These are phyloP conservation scores for Anoplius nigerrimus DNA, from an alignment of 2,888 invertebrate species.

Conservation along the genomic window DNA sequence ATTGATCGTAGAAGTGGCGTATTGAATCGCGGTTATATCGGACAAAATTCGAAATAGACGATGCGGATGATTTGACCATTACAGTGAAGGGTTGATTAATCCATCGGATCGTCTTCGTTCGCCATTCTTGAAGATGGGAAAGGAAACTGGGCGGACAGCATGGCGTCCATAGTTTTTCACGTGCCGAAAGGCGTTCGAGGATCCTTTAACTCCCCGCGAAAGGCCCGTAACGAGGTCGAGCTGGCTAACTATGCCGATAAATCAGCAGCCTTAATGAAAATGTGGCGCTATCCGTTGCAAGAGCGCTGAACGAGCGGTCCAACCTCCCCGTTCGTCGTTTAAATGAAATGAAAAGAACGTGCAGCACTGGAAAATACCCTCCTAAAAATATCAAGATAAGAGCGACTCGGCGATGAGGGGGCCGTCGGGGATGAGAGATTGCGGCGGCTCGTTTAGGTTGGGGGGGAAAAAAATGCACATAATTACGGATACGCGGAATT, in stretches of 20 bases:
- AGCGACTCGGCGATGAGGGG: conserved; percentile 50
- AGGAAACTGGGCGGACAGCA: too few species aligned
- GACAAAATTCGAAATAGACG: not conserved
- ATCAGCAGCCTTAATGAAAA: conserved; percentile 68
- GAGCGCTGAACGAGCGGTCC: conserved; percentile 53
- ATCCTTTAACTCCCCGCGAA: conserved; percentile 33
- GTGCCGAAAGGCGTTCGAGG: conserved; percentile 45
- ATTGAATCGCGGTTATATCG: too few species aligned
- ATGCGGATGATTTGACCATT: not conserved
- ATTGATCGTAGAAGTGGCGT: too few species aligned
- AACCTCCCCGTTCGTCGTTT: conserved; percentile 54
- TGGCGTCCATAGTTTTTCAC: conserved; percentile 25
- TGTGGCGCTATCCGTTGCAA: conserved; percentile 62
- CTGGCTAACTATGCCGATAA: conserved; percentile 65
- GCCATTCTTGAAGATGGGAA: not conserved
- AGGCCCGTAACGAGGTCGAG: conserved; percentile 58
- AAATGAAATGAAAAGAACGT: conserved; percentile 62
- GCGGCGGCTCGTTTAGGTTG: conserved; percentile 21
- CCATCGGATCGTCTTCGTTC: too few species aligned
- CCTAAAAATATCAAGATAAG: conserved; percentile 67
- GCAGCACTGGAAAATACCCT: conserved; percentile 56
- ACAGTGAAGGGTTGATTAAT: not conserved
- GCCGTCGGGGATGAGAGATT: conserved; percentile 36
- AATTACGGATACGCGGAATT: conserved; percentile 35
- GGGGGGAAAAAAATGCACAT: conserved; percentile 27